Base-by-base conservation (phyloP, 2,888 invertebrate species). In the Erannis defoliaria region DNA sequence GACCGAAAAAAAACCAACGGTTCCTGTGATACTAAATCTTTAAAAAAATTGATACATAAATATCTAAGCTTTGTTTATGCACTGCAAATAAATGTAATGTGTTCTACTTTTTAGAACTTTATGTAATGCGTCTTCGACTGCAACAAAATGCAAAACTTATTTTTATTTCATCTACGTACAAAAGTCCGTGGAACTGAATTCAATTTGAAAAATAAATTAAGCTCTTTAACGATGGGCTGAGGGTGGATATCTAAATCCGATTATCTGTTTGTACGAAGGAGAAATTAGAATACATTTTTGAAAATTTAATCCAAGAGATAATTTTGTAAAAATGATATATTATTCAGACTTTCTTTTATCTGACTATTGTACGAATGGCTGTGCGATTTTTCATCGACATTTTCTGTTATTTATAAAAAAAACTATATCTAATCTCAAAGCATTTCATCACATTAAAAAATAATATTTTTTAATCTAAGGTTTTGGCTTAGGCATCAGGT, bases 131-230 rank as follows among this genome's bases (percentile, higher is more conserved):
- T 53, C 50, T 8, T 31, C 40, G 50, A 48, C 35, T 38, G 23
- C 35, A 50, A 55, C 46, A 18, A 48, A 60, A 62, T 55, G 66
- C 23, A 54, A 67, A 71, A 74, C 62, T 66, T 68, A 68, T 72
- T 57, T 49, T 56, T 67, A 74, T 76, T 76, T 68, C 48, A 59
- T 48, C 51, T 57, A 67, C 74, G 74, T 73, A 58, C 67, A 50
- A 54, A 43, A 67, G 58, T 56, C 48, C 48, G 69, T 40, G 29
- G 66, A 69, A 66, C 51, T 40, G 60, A 71, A 72, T 75, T 70
- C 68, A 72, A 74, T 71, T 74, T 67, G 45, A 74, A 72, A 75
- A 74, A 73, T 72, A 73, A 74, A 73, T 77, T 70, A 73, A 76
- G 72, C 64, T 67, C 48, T 67, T 69, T 67, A 68, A 45, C 38